Evolutionary conservation across 2,888 invertebrate species (phyloP), one percentile per base, ranked within the genome.

Genomic region (Calameuta filiformis): DNA sequence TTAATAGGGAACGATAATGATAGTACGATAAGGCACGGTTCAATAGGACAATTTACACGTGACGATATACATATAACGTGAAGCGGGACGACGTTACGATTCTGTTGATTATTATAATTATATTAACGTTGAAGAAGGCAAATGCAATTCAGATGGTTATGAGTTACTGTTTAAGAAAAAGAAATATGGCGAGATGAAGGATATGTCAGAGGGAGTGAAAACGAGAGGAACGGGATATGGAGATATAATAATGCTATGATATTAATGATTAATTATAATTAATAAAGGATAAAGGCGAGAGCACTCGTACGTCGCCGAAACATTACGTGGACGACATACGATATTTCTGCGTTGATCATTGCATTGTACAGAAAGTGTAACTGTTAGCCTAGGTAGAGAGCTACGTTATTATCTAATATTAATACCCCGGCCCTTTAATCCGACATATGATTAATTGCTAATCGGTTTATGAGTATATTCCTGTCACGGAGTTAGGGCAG

Each of bases 331-430:
- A 85, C 83, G 80, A 83, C 89, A 87, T 40, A 40, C 40, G 40
- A 40, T 40, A 15, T 40, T 40, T 40, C 40, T 40, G 40, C 40
- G 15, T 40, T 15, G 40, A 40, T 40, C 86, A 88, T 89, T 87
- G 88, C 87, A 89, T 89, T 90, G 90, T 91, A 91, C 90, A 90
- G 90, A 90, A 90, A 89, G 87, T 87, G 87, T 90, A 89, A 90
- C 87, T 88, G 89, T 90, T 90, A 90, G 90, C 84, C 83, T 89
- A 90, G 88, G 80, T 90, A 90, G 31, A 31, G 31, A 31, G 89
- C 86, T 86, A 87, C 85, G 85, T 89, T 89, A 88, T 83, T 84
- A 88, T 89, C 87, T 88, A 82, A 75, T 83, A 87, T 82, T 40
- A 40, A 40, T 40, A 15, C 40, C 40, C 40, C 15, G 15, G 15